phyloP scores from a whole-genome alignment of 2,797 vertebrate species.

The Rhadinocentrus ornatus region DNA sequence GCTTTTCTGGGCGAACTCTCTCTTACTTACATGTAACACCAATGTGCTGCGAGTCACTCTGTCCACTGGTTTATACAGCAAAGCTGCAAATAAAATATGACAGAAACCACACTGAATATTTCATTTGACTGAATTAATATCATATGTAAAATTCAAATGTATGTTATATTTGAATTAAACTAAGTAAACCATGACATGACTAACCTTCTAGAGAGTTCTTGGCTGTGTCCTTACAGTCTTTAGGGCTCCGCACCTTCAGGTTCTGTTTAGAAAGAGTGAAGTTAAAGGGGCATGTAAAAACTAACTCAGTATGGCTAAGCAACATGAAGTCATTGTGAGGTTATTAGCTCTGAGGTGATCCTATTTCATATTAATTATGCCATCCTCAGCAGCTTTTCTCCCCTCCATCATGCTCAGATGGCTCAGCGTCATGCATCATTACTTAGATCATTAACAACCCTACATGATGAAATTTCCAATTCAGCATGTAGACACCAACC shows the following conservation, averaged over 20 bases:
- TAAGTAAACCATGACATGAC: slow-evolving; percentile 45
- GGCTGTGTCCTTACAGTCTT: slow-evolving; percentile 91
- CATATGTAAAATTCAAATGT: neutral
- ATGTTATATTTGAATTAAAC: neutral
- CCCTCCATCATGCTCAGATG: slow-evolving; percentile 58
- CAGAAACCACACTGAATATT: neutral
- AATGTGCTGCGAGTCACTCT: slow-evolving; percentile 96
- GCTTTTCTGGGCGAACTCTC: neutral
- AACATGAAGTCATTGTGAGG: slow-evolving; percentile 14
- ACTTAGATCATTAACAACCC: slow-evolving; percentile 69
- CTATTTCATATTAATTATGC: slow-evolving; percentile 62
- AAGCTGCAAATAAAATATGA: slow-evolving; percentile 77
- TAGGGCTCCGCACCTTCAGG: slow-evolving; percentile 92
- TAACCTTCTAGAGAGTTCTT: slow-evolving; percentile 97
- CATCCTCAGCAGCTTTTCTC: slow-evolving; percentile 45
- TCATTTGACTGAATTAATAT: neutral
- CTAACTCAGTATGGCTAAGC: neutral
- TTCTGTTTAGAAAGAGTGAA: slow-evolving; percentile 82
- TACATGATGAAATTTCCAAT: slow-evolving; percentile 61
- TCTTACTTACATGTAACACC: slow-evolving; percentile 93
- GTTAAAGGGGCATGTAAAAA: slow-evolving; percentile 2
- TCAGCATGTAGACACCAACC: slow-evolving; percentile 39
- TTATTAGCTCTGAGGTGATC: slow-evolving; percentile 58
- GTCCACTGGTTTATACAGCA: slow-evolving; percentile 98
- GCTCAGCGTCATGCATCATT: slow-evolving; percentile 68